Base-by-base conservation (phyloP, 2,888 invertebrate species). In the Eurytoma californica region DNA sequence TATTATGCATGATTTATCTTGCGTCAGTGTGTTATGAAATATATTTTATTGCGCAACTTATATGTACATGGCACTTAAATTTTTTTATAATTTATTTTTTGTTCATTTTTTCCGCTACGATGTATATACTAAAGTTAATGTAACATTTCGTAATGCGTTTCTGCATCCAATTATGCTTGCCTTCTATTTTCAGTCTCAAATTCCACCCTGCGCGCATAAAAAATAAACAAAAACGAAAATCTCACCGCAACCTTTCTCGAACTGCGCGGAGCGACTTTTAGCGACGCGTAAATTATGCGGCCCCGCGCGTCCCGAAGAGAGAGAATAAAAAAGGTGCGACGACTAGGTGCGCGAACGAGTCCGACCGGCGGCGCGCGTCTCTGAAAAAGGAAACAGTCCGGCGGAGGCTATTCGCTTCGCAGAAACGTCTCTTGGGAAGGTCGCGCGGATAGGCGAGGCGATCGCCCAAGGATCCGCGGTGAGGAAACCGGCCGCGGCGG, bases 341-440 rank as follows among this genome's bases (percentile, higher is more conserved):
- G 66, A 13, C 53, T 39, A 47, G 24, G 5, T 24, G 20, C 12
- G 58, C 13, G 14, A 39, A 39, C 39, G 39, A 39, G 39, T 20
- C 20, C 18, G 14, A 9, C 4, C 12, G 24, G 13, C 4, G 3
- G 20, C 28, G 12, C 30, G 61, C 30, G 28, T 39, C 61, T 63
- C 63, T 47, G 14, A 60, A 63, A 63, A 63, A 63, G 63, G 63
- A 63, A 63, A 18, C 39, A 39, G 39, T 63, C 47, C 47, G 53
- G 16, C 39, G 39, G 9, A 39, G 53, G 16, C 2, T 14, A 14
- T n/a, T 53, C n/a, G 14, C n/a, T n/a, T 53, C 53, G 39, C 47
- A 39, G 63, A 63, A 63, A 39, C 63, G 47, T 39, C 63, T 63
- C 39, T 63, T 18, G 39, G 39, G 63, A 63, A 53, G n/a, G 39